Evolutionary conservation across 1,140 invertebrate species (phyloP), one percentile per base, ranked within the genome.

Genomic region (Trichomalopsis sarcophagae): DNA sequence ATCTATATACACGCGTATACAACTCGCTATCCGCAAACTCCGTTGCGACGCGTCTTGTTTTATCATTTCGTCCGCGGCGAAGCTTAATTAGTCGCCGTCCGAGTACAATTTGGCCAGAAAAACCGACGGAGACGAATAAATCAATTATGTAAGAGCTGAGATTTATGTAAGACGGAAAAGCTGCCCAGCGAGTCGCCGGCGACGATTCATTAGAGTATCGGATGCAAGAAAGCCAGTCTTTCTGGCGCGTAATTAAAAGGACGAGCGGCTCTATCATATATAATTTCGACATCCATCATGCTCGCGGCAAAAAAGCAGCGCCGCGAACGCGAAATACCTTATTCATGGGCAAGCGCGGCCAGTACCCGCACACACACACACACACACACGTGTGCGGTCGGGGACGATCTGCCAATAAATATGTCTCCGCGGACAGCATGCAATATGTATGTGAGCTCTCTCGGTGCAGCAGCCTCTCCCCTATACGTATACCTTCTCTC

Each of bases 381-480:
- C 27, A 27, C 27, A 27, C 27, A 27, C 17, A 62, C 55, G 81
- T 27, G 81, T 86, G 27, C 27, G 73, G 71, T 86, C 36, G 68
- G 90, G 21, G 55, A 62, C 14, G 17, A 62, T 62, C 55, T 89
- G 89, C 91, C 92, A 91, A 93, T 92, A 92, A 92, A 93, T 93
- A 92, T 92, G 89, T 92, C 91, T 86, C 71, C 76, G 88, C 14
- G 50, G 74, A 36, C 88, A 88, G 85, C 89, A 91, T 92, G 91
- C 90, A 92, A 92, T 92, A 92, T 92, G 91, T 91, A 92, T 92
- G 91, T 82, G 87, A 85, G 88, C 87, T 87, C 62, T 88, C 90
- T 89, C 74, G 36, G 89, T 84, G 83, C 36, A 36, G 33, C 33
- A 3, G 2, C 33, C 33, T 36, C 33, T 36, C 33, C 27, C 1